These are phyloP conservation scores for Sarcophaga subvicina DNA, from an alignment of 2,888 invertebrate species.

Conservation along the genomic window DNA sequence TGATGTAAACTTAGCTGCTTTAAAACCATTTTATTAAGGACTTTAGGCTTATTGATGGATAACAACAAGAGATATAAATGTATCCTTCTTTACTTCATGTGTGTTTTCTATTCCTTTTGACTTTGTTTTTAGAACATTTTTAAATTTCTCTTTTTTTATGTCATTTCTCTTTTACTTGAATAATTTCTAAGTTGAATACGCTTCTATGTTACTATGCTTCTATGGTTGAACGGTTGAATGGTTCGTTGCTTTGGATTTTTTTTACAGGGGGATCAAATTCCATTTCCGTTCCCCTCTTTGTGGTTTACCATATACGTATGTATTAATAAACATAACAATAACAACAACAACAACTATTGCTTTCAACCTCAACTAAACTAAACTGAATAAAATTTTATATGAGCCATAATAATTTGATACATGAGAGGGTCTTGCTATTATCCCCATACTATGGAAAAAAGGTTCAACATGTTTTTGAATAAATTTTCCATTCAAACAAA, in stretches of 20 bases:
- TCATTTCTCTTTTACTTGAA: constrained; percentile 2
- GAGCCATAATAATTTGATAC: neutral
- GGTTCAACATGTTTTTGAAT: neutral
- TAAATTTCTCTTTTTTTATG: neutral
- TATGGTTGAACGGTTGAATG: neutral
- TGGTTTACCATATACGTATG: neutral
- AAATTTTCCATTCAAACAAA: neutral
- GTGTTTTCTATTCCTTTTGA: neutral
- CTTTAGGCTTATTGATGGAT: too few relatives aligned
- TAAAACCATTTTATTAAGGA: too few relatives aligned
- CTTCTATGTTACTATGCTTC: neutral
- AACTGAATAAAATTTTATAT: neutral
- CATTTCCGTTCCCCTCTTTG: neutral
- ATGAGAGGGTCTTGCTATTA: neutral
- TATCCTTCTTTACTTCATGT: neutral
- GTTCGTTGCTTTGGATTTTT: neutral
- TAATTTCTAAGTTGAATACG: constrained; percentile 4
- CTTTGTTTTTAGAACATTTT: neutral
- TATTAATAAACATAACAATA: too few relatives aligned
- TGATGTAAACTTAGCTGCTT: too few relatives aligned
- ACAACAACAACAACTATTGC: neutral
- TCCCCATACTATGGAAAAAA: neutral
- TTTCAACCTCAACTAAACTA: neutral
- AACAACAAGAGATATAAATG: too few relatives aligned
- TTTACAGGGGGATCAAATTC: neutral